phyloP scores from a whole-genome alignment of 2,113 vertebrate species.

The Myodes glareolus region DNA sequence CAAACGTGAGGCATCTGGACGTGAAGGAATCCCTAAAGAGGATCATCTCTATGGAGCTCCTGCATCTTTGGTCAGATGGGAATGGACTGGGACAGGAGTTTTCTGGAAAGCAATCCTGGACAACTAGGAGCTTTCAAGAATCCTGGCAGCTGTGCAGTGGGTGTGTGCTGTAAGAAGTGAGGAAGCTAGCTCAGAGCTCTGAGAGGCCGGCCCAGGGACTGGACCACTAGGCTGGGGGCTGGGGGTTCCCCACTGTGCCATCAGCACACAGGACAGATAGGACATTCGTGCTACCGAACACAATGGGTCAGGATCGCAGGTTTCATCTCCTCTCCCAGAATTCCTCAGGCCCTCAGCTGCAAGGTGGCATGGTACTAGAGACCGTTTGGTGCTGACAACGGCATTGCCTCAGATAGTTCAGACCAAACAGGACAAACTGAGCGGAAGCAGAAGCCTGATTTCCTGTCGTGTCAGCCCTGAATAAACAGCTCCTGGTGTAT shows the following conservation, averaged over 20 bases:
- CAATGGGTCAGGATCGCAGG: neutral
- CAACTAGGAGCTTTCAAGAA: neutral
- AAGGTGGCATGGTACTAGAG: neutral
- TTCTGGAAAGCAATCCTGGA: neutral
- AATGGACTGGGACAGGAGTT: neutral
- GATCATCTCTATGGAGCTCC: neutral
- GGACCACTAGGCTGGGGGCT: neutral
- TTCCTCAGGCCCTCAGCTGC: neutral
- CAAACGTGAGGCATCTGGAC: neutral
- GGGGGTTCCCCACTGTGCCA: neutral
- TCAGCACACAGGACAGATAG: neutral
- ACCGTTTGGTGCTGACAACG: neutral
- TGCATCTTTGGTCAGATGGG: neutral
- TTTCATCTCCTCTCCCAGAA: neutral
- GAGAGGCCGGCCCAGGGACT: neutral
- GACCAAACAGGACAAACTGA: neutral
- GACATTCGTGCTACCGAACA: neutral
- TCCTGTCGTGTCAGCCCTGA: neutral
- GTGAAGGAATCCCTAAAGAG: neutral
- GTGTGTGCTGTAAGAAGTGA: neutral
- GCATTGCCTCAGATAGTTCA: neutral
- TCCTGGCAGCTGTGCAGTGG: neutral
- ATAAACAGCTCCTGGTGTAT: neutral
- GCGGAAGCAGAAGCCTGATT: neutral
- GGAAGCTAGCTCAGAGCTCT: neutral